Evolutionary conservation across 2,888 invertebrate species (phyloP).

Genomic region (Apamea sordens): DNA sequence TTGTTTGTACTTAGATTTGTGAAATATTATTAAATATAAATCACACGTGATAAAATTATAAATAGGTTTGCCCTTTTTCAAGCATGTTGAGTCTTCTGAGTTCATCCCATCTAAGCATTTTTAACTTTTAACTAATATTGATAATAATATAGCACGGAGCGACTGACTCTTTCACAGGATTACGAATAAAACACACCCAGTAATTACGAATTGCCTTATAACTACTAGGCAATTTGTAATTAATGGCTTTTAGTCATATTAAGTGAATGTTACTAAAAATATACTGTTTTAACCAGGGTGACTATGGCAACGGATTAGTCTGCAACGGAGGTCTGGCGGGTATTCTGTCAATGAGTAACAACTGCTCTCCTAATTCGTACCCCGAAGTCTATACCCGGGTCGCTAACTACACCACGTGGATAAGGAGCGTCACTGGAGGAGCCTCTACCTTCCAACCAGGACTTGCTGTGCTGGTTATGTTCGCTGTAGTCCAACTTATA

Average conservation of each 20-base stretch:
- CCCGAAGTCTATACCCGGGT: constrained; percentile 80
- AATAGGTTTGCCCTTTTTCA: background rate
- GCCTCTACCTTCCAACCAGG: constrained; percentile 70
- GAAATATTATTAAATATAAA: background rate
- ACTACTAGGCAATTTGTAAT: background rate
- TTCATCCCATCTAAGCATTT: background rate
- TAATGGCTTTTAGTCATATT: background rate
- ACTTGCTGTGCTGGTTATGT: constrained; percentile 66
- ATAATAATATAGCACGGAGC: background rate
- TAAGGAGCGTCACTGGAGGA: constrained; percentile 71
- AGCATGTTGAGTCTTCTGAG: background rate
- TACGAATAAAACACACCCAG: background rate
- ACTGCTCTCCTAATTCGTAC: constrained; percentile 63
- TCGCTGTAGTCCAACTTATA: constrained; percentile 66
- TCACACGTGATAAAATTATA: background rate
- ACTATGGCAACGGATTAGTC: constrained; percentile 74
- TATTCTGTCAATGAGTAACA: constrained; percentile 70
- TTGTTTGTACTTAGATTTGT: background rate
- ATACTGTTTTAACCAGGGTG: constrained; percentile 70
- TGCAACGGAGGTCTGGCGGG: constrained; percentile 76
- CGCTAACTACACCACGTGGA: constrained; percentile 77
- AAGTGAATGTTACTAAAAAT: background rate
- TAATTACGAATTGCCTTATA: background rate
- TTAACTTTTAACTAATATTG: background rate
- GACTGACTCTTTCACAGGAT: no score